Evolutionary conservation across 2,797 vertebrate genomes (phyloP).

Genomic region (Xenops minutus): DNA sequence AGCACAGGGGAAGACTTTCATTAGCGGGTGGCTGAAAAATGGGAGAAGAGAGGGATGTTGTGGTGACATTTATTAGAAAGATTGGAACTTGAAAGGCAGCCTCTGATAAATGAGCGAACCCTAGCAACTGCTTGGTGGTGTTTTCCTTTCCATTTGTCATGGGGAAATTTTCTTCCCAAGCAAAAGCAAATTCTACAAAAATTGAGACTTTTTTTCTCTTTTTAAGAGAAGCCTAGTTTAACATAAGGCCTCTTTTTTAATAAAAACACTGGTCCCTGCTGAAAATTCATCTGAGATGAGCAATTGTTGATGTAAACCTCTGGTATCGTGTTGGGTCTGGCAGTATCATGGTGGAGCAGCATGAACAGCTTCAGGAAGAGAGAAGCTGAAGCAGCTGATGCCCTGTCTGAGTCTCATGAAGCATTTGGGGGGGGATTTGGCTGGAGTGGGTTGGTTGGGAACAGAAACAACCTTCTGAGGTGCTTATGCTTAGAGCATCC

Average conservation of each 20-base stretch:
- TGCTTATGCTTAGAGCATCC: rapidly evolving
- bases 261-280: neutral
- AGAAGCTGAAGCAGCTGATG: neutral
- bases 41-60: neutral
- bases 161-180: neutral
- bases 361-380: neutral
- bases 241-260: neutral
- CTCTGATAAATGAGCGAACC: neutral
- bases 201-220: neutral
- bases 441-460: neutral
- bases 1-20: neutral
- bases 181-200: neutral
- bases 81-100: neutral
- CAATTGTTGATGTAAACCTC: neutral
- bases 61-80: neutral
- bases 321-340: rapidly evolving
- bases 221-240: neutral
- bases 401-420: rapidly evolving
- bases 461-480: neutral
- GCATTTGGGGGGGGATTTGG: neutral
- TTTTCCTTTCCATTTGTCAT: neutral
- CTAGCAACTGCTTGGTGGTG: neutral
- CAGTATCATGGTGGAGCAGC: neutral
- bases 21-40: neutral
- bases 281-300: neutral